Percentiles rank a stretch among this genome's conserved stretches.
phyloP scores from a whole-genome alignment of 2,113 vertebrate species.

The Oryzias curvinotus region DNA sequence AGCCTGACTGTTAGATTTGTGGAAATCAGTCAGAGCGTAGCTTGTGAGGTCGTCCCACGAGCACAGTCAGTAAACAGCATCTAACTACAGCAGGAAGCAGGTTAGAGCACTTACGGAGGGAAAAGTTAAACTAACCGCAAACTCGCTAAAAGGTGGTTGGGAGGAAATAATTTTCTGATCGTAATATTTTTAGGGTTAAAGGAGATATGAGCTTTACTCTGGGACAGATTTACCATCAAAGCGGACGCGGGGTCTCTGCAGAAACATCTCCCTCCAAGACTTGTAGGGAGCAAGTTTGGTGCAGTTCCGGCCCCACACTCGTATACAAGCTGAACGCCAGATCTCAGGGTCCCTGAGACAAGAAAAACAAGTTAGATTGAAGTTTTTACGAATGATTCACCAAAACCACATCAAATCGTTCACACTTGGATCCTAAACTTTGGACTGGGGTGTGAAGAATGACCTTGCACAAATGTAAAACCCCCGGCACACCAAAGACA shows the following conservation, averaged over 20 bases:
- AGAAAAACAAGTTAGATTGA: neutral
- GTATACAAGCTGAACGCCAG: slow-evolving; percentile 92
- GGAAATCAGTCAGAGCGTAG: too few species aligned
- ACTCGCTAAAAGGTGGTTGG: too few species aligned
- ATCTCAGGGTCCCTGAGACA: slow-evolving; percentile 92
- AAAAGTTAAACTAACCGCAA: too few species aligned
- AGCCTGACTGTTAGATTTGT: too few species aligned
- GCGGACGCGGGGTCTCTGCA: slow-evolving; percentile 91
- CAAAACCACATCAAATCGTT: neutral
- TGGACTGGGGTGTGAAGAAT: slow-evolving; percentile 1
- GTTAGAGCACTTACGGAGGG: too few species aligned
- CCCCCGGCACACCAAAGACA: slow-evolving; percentile 93
- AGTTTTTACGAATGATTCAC: neutral
- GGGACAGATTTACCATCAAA: slow-evolving; percentile 86
- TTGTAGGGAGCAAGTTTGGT: slow-evolving; percentile 87
- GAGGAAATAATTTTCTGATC: too few species aligned
- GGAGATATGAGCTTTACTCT: neutral
- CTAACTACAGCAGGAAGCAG: too few species aligned
- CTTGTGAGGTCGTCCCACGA: too few species aligned
- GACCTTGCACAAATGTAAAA: slow-evolving; percentile 99
- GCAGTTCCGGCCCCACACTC: slow-evolving; percentile 93
- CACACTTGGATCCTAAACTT: neutral
- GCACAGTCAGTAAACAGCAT: too few species aligned
- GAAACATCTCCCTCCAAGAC: slow-evolving; percentile 97
- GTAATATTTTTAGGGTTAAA: neutral